These are phyloP conservation scores for Thermophis baileyi DNA, from an alignment of 2,113 vertebrate genomes.

Conservation along the genomic window DNA sequence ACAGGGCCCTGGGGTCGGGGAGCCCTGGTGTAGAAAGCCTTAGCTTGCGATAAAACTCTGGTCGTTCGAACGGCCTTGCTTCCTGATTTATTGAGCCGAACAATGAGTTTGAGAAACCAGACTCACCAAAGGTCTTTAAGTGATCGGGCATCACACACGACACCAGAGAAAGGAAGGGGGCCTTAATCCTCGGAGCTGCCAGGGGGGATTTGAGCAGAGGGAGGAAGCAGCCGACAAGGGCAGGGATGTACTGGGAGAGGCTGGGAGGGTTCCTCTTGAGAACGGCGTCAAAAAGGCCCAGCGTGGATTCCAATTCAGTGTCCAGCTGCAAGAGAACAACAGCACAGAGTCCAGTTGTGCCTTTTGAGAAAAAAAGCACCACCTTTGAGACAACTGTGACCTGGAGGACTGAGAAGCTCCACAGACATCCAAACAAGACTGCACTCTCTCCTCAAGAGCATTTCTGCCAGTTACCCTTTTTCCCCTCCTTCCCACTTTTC, in stretches of 20 bases:
- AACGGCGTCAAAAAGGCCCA: conserved; percentile 80
- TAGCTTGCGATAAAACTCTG: no score
- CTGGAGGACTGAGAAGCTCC: not conserved
- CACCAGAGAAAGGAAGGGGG: conserved; percentile 82
- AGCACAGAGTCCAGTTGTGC: not conserved
- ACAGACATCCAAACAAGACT: no score
- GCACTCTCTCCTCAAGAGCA: no score
- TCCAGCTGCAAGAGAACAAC: conserved; percentile 76
- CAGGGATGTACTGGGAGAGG: conserved; percentile 85
- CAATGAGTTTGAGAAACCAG: not conserved
- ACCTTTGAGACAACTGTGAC: not conserved
- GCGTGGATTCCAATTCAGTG: conserved; percentile 75
- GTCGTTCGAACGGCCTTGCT: not conserved
- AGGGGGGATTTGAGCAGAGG: conserved; percentile 88
- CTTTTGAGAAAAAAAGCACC: no score
- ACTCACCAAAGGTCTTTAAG: conserved; percentile 83
- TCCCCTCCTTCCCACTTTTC: not conserved
- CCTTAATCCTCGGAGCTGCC: conserved; percentile 83
- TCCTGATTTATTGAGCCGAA: not conserved
- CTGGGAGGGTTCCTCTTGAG: conserved; percentile 77
- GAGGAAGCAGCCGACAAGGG: conserved; percentile 79
- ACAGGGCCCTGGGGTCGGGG: no score
- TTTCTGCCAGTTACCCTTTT: not conserved
- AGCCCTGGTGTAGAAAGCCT: no score
- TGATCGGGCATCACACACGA: conserved; percentile 83